Evolutionary conservation across 2,113 vertebrate genomes (phyloP).

Genomic region (Tetrao urogallus): DNA sequence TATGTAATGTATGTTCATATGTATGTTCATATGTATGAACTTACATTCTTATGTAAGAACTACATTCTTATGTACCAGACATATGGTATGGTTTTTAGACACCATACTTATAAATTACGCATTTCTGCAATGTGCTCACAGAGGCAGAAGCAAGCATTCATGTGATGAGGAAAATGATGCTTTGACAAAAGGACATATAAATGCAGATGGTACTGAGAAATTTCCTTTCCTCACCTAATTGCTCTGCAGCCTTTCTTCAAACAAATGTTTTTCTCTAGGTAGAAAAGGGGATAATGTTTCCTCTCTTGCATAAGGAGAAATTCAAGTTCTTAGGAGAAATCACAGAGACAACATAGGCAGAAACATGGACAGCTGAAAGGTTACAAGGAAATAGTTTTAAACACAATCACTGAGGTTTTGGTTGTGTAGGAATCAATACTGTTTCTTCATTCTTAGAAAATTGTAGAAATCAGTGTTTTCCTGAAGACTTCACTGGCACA

Average conservation of each 20-base stretch:
- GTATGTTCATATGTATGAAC: no score
- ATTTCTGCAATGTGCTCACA: not conserved
- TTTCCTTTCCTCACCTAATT: not conserved
- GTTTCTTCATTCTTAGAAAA: not conserved
- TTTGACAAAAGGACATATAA: not conserved
- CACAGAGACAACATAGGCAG: not conserved
- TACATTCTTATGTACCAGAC: no score
- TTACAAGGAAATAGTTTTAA: not conserved
- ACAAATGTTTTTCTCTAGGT: not conserved
- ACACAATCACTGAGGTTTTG: not conserved
- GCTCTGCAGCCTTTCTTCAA: not conserved
- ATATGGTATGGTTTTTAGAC: not conserved
- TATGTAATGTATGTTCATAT: no score
- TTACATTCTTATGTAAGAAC: not conserved
- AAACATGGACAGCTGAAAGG: not conserved
- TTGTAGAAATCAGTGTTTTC: not conserved
- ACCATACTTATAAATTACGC: not conserved
- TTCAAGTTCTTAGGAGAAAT: not conserved
- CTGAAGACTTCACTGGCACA: not conserved
- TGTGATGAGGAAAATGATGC: not conserved
- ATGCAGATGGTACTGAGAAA: not conserved
- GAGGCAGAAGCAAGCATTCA: not conserved
- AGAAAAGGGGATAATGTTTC: not conserved
- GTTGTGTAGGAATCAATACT: not conserved
- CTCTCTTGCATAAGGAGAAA: not conserved